Evolutionary conservation across 2,888 invertebrate genomes (phyloP).

Genomic region (Synanthedon tipuliformis): DNA sequence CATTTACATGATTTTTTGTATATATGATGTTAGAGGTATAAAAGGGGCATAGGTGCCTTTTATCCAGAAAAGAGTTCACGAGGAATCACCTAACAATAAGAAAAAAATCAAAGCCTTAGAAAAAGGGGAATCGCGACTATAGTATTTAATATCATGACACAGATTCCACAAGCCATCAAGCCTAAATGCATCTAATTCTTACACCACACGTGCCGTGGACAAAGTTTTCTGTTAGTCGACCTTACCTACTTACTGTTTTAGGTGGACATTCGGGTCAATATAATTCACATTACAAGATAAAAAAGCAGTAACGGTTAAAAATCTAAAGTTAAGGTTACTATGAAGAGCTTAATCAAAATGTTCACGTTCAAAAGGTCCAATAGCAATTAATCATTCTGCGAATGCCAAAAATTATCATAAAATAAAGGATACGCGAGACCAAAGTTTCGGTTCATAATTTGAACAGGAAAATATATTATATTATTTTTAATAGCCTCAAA

Average conservation of each 20-base stretch:
- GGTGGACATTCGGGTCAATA: constrained; percentile 4
- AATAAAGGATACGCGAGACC: too few relatives aligned
- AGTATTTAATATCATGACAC: background rate
- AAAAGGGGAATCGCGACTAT: too few relatives aligned
- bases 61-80: too few relatives aligned
- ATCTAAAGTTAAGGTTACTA: constrained; percentile 26
- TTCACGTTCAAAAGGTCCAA: constrained; percentile 18
- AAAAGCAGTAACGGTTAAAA: constrained; percentile 18
- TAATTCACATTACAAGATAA: constrained; percentile 16
- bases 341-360: constrained; percentile 28
- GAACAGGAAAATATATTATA: too few relatives aligned
- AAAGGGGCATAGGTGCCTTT: too few relatives aligned
- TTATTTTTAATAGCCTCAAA: too few relatives aligned
- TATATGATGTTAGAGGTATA: too few relatives aligned
- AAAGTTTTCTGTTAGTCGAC: constrained; percentile 8
- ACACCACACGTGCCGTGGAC: background rate
- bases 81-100: too few relatives aligned
- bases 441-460: too few relatives aligned
- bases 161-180: background rate
- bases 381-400: constrained; percentile 19
- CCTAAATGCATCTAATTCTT: background rate
- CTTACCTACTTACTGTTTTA: constrained; percentile 5
- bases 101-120: too few relatives aligned
- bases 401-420: too few relatives aligned
- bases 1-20: too few relatives aligned